These are phyloP conservation scores for Actinopyga echinites DNA, from an alignment of 53 echinoderm and acorn worm genomes.

Conservation along the genomic window DNA sequence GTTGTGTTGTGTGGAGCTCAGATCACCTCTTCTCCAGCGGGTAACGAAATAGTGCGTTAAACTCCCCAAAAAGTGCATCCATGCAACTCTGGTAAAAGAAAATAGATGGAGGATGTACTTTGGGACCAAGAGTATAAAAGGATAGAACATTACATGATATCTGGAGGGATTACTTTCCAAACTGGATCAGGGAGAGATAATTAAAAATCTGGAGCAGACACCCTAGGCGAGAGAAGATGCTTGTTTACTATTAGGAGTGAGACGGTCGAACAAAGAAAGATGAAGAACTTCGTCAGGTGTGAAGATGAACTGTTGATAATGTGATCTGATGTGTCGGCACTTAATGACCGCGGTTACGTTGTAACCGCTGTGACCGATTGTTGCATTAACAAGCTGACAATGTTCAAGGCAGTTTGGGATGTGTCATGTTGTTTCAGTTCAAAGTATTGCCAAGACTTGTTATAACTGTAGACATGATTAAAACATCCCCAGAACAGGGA, in stretches of 20 bases:
- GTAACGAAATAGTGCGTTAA: conserved; percentile 31
- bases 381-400: too few relatives aligned
- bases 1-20: neutral
- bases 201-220: conserved; percentile 44
- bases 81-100: neutral
- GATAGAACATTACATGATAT: conserved; percentile 41
- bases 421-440: too few relatives aligned
- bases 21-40: conserved; percentile 29
- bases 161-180: conserved; percentile 36
- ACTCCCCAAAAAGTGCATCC: conserved; percentile 43
- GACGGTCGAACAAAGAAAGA: neutral
- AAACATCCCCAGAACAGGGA: too few relatives aligned
- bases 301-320: conserved; percentile 15
- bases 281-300: conserved; percentile 21
- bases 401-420: too few relatives aligned
- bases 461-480: too few relatives aligned
- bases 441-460: too few relatives aligned
- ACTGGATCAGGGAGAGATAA: conserved; percentile 41
- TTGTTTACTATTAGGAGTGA: conserved; percentile 8
- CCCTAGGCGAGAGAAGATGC: conserved; percentile 33
- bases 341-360: too few relatives aligned
- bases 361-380: too few relatives aligned
- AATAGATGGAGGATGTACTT: conserved; percentile 28
- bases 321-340: neutral
- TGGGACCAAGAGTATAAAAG: conserved; percentile 40